Conservation (phyloP, 2,888 invertebrate species). For the Drosophila infuscata region DNA sequence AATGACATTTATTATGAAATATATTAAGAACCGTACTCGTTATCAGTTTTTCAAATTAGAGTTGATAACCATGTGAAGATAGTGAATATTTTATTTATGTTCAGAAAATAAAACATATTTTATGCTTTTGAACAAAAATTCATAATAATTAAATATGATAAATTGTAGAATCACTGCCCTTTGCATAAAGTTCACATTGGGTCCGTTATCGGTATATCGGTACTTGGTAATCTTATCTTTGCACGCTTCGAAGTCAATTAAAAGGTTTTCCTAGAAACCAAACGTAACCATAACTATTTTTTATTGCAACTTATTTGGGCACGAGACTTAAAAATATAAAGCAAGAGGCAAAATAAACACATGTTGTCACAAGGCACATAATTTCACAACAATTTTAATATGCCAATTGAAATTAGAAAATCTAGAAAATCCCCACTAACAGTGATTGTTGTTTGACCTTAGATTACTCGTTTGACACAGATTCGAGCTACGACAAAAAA, state of each 20-base stretch:
- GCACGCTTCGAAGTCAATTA: conserved; percentile 23
- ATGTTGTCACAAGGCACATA: background rate
- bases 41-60: background rate
- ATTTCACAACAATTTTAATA: background rate
- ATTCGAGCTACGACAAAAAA: conserved; percentile 1
- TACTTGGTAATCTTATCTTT: conserved; percentile 21
- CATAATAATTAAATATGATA: background rate
- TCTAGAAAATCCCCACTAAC: background rate
- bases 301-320: background rate
- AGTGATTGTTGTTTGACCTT: conserved; percentile 4
- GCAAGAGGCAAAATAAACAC: background rate
- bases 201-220: conserved; percentile 30
- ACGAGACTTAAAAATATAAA: background rate
- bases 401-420: background rate
- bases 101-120: background rate
- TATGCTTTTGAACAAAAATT: background rate
- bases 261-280: conserved; percentile 51
- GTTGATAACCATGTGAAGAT: background rate
- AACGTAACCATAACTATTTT: background rate
- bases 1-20: background rate
- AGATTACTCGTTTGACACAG: conserved; percentile 22
- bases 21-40: background rate
- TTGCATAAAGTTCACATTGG: conserved; percentile 10
- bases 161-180: background rate
- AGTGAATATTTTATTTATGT: background rate